Base-by-base conservation (phyloP, 2,888 invertebrate species). In the Yponomeuta cagnagella region DNA sequence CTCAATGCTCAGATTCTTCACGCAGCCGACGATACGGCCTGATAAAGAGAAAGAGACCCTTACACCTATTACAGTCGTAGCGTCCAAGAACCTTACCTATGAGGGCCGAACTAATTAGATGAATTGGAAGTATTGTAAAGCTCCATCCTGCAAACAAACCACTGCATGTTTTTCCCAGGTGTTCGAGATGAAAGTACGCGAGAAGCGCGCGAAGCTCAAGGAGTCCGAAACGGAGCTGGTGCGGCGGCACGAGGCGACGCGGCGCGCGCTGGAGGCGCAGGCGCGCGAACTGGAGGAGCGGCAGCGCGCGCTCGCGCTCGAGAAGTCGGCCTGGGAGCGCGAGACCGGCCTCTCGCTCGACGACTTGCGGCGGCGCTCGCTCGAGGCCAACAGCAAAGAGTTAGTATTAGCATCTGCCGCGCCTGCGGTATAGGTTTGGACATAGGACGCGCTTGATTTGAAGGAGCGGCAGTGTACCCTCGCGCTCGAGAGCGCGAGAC, bases 121-220 rank as follows among this genome's bases (percentile, higher is more conserved):
- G 43, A 8, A 43, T 43, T 43, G 9, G 5, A 8, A 43, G 43
- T 43, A 43, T 43, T 43, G 9, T 8, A 43, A 43, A 43, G 6
- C 37, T 2, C 37, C 9, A 43, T 43, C 43, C 8, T 43, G 3
- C 5, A 43, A 8, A 43, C 5, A 5, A 8, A 43, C 64, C 2
- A 58, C 52, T 15, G 12, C 15, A 2, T 58, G 12, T 58, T 58
- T 58, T 58, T 5, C 52, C 15, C 78, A 91, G 92, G 99, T 99
- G 75, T 99, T 99, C 89, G 98, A 99, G 87, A 97, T 98, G 96
- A 99, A 99, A 93, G 99, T 97, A 43, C 95, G 96, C 81, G 99
- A 99, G 89, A 98, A 99, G 93, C 97, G 97, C 83, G 97, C 98
- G 81, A 98, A 98, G 88, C 94, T 99, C 78, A 97, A 97, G 90